Evolutionary conservation across 1,140 invertebrate species (phyloP).

Genomic region (Probaryconus sp.): DNA sequence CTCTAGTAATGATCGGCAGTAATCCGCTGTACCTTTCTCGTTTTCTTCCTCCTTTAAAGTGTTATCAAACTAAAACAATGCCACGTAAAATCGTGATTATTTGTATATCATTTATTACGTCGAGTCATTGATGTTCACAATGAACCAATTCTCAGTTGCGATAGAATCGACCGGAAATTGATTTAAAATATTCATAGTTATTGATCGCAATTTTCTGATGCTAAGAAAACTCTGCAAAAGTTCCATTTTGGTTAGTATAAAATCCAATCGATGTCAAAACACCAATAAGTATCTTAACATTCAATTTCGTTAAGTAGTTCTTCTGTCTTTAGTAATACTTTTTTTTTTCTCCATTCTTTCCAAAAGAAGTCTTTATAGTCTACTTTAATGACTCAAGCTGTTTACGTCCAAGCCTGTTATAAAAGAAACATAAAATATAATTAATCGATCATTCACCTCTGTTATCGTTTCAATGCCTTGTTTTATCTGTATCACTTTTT

Average conservation of each 20-base stretch:
- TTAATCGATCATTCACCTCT: neutral
- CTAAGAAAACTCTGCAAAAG: too few species aligned
- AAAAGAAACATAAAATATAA: neutral
- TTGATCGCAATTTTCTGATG: too few species aligned
- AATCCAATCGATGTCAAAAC: too few species aligned
- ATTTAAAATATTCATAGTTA: too few species aligned
- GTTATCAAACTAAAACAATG: conserved; percentile 7
- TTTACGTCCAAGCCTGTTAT: conserved; percentile 36
- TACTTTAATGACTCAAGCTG: conserved; percentile 30
- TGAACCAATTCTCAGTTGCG: neutral
- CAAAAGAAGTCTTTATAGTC: neutral
- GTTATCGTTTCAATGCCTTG: neutral
- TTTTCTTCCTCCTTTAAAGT: conserved; percentile 39
- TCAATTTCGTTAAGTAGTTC: neutral
- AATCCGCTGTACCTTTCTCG: conserved; percentile 40
- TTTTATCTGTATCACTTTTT: neutral
- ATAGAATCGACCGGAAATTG: neutral
- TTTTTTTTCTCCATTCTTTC: too few species aligned
- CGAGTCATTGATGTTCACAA: neutral
- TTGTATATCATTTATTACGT: neutral
- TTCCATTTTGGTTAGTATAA: too few species aligned
- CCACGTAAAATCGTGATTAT: neutral
- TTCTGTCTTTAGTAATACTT: too few species aligned
- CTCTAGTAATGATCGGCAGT: conserved; percentile 13
- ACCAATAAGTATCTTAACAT: too few species aligned